A percentile compares a stretch with the other conserved stretches of the same genome.
These are phyloP conservation scores for Hydriomena furcata DNA, from an alignment of 2,888 invertebrate genomes.

Conservation along the genomic window DNA sequence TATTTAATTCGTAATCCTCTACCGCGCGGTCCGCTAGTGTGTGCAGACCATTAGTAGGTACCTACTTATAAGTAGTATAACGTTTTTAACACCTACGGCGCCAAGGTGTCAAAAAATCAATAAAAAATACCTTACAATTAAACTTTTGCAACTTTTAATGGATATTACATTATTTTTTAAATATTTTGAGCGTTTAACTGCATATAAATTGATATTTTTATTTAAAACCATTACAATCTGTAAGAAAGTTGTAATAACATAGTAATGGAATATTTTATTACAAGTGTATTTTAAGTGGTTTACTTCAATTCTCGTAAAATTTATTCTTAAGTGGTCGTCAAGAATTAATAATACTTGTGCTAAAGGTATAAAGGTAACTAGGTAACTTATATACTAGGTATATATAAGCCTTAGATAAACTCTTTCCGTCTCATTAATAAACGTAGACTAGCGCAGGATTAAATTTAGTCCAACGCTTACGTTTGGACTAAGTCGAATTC, in stretches of 20 bases:
- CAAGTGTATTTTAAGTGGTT: constrained; percentile 22
- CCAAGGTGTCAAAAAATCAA: constrained; percentile 35
- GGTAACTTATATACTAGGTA: no score
- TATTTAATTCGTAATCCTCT: no score
- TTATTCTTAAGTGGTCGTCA: constrained; percentile 13
- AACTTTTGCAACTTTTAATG: constrained; percentile 39
- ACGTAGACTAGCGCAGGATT: no score
- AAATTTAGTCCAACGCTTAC: no score
- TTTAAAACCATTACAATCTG: constrained; percentile 26
- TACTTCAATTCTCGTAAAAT: constrained; percentile 18
- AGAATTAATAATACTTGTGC: constrained; percentile 12
- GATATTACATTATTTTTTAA: background rate
- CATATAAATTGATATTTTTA: constrained; percentile 37
- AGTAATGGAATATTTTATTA: constrained; percentile 30
- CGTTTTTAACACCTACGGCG: constrained; percentile 35
- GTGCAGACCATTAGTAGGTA: no score
- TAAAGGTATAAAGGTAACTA: no score
- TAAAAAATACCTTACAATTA: constrained; percentile 40
- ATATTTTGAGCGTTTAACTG: constrained; percentile 37
- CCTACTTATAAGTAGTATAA: constrained; percentile 30
- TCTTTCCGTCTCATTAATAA: no score
- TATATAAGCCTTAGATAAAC: no score
- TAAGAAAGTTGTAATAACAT: constrained; percentile 18
- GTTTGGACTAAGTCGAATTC: no score
- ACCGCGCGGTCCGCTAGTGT: no score